Base-by-base conservation (phyloP, 2,888 invertebrate genomes). In the Tribolium freemani region DNA sequence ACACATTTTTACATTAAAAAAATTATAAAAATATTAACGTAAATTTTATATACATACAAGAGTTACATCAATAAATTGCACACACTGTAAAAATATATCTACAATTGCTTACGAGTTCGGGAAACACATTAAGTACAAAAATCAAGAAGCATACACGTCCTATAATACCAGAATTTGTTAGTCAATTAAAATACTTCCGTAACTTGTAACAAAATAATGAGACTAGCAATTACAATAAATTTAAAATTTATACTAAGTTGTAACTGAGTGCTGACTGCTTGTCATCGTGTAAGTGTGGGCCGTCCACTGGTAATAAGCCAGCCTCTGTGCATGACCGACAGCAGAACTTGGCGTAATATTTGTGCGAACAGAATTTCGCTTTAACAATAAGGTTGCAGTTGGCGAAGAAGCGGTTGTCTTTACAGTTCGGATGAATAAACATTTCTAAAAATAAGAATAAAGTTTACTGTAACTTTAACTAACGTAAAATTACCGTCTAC, bases 261-360 rank as follows among this genome's bases (percentile, higher is more conserved):
- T 75, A 81, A n/a, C 77, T 79, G 69, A 84, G 69, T 38, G 80
- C 79, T 53, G 77, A 74, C 51, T 81, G 81, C 74, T 80, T 83
- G 20, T 80, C 79, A 51, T 68, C 72, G 20, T 85, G 83, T 26
- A 88, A 80, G 78, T 89, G 88, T 3, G 88, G 86, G 48, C 88
- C 88, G 73, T 84, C 83, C 2, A 85, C 81, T 11, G 90, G 88
- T 71, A 96, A 87, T 83, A 93, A 93, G 0, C 96, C 96, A 0
- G 96, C 95, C 84, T 94, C 89, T 73, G 96, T 94, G 85, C 98
- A 98, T 1, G 97, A 96, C 85, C 93, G 91, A 88, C 98, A 98
- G 87, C 98, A 98, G 91, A 97, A 96, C 74, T 90, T 90, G 76
- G 96, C 95, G 87, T 98, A 98, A 88, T 97, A 98, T 77, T 90